Evolutionary conservation across 1,140 invertebrate species (phyloP).

Genomic region (Sipha flava): DNA sequence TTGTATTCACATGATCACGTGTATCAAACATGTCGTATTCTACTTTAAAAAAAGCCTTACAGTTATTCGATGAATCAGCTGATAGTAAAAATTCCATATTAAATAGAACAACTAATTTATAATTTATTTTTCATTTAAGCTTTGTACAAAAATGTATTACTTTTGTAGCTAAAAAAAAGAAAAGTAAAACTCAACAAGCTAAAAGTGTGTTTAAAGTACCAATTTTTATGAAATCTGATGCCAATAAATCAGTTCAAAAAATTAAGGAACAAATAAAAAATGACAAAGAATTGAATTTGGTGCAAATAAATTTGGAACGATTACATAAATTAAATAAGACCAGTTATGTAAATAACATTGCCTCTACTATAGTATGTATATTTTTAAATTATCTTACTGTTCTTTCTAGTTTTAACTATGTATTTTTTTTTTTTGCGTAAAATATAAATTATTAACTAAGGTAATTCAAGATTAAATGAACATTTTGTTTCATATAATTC

Average conservation of each 20-base stretch:
- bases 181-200: not conserved
- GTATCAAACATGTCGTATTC: constrained; percentile 30
- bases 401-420: too few species aligned
- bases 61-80: not conserved
- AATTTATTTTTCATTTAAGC: not conserved
- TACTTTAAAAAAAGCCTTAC: constrained; percentile 13
- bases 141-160: not conserved
- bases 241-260: not conserved
- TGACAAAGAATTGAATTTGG: constrained; percentile 13
- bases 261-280: constrained; percentile 16
- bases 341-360: constrained; percentile 13
- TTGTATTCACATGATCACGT: too few species aligned
- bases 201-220: constrained; percentile 22
- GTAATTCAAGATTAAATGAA: too few species aligned
- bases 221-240: constrained; percentile 9
- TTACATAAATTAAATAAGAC: constrained; percentile 10
- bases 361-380: not conserved
- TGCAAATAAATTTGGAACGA: constrained; percentile 16
- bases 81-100: not conserved
- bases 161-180: not conserved
- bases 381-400: too few species aligned
- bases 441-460: too few species aligned
- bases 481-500: too few species aligned
- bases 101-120: not conserved
- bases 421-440: too few species aligned